A percentile compares a stretch with the other conserved stretches of the same genome.
phyloP scores from a whole-genome alignment of 2,113 vertebrate species.

The Noturus placidus region DNA sequence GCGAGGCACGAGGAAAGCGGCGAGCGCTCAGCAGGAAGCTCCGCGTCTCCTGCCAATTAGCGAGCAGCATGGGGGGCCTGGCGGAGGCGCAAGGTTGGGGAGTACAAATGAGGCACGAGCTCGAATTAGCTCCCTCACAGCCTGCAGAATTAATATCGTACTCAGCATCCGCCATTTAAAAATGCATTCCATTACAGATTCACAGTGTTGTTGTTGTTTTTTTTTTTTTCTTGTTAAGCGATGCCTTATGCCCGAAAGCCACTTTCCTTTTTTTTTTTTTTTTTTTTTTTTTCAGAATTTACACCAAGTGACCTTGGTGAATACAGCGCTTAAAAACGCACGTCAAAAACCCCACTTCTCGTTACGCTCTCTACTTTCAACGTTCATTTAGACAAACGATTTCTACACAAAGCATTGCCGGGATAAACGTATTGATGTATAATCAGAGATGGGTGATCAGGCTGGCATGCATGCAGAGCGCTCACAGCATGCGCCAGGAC shows the following conservation, averaged over 20 bases:
- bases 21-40: conserved; percentile 75
- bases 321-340: background rate
- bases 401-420: conserved; percentile 72
- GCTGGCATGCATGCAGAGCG: conserved; percentile 36
- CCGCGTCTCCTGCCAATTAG: conserved; percentile 78
- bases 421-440: conserved; percentile 73
- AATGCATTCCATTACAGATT: conserved; percentile 51
- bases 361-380: conserved; percentile 47
- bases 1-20: conserved; percentile 68
- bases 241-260: conserved; percentile 53
- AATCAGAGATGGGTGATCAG: conserved; percentile 67
- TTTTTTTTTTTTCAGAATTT: conserved; percentile 35
- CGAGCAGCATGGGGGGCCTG: conserved; percentile 61
- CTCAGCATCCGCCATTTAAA: conserved; percentile 58
- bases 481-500: conserved; percentile 50
- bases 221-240: conserved; percentile 55
- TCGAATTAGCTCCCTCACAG: conserved; percentile 59
- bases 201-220: conserved; percentile 38
- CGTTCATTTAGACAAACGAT: conserved; percentile 67
- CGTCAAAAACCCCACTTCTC: background rate
- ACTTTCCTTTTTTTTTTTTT: conserved; percentile 35
- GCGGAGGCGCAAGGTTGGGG: conserved; percentile 51
- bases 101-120: conserved; percentile 63
- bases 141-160: conserved; percentile 46
- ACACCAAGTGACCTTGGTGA: background rate